These are phyloP conservation scores for Drosophila virilis DNA, from an alignment of 1,140 invertebrate genomes.

Conservation along the genomic window DNA sequence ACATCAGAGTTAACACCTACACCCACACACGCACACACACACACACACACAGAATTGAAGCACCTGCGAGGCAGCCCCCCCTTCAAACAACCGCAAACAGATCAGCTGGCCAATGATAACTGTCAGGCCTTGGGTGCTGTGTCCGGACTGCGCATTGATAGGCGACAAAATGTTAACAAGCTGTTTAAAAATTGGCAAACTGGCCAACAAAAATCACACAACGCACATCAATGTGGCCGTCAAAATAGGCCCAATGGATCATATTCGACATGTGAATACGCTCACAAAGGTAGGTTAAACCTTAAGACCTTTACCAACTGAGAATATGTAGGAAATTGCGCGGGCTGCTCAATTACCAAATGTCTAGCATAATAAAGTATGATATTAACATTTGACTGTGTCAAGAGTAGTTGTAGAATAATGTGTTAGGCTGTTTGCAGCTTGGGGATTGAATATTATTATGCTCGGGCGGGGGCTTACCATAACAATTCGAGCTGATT, in stretches of 20 bases:
- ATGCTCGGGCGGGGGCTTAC: no score
- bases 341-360: no score
- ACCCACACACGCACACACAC: constrained; percentile 6
- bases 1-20: not conserved
- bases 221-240: constrained; percentile 3
- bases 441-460: no score
- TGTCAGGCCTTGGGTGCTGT: constrained; percentile 13
- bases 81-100: constrained; percentile 36
- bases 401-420: no score
- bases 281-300: not conserved
- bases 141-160: constrained; percentile 53
- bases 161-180: constrained; percentile 81
- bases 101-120: constrained; percentile 34
- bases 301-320: no score
- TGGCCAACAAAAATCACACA: constrained; percentile 54
- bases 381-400: no score
- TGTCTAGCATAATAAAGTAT: no score
- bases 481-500: no score
- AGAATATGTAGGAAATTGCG: no score
- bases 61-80: not conserved
- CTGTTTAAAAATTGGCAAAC: constrained; percentile 79
- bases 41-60: not conserved
- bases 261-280: constrained; percentile 1
- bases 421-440: no score
- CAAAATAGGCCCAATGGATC: not conserved